phyloP scores from a whole-genome alignment of 2,113 vertebrate species.

The Gadus macrocephalus region DNA sequence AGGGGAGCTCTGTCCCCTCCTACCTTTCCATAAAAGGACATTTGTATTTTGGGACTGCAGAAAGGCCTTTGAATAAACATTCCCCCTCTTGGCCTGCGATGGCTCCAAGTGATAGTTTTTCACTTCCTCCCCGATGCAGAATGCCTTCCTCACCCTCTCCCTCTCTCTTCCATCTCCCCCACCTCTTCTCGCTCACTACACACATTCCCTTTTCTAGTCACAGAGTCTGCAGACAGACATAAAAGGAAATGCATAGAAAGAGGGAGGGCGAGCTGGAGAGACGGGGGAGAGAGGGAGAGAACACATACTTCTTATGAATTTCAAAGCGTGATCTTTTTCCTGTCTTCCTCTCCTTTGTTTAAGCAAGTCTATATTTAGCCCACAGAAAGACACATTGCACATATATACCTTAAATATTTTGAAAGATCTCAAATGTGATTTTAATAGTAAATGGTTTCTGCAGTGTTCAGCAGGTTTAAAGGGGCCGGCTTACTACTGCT shows the following conservation, averaged over 20 bases:
- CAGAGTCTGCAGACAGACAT: neutral
- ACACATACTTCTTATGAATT: neutral
- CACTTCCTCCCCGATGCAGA: neutral
- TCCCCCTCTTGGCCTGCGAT: neutral
- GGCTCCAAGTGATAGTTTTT: constrained; percentile 1
- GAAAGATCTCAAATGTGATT: too few relatives aligned
- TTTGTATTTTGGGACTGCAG: neutral
- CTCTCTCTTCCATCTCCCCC: neutral
- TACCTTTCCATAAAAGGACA: neutral
- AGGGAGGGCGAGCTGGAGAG: neutral
- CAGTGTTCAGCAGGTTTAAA: too few relatives aligned
- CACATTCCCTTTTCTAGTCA: neutral
- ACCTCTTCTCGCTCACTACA: neutral
- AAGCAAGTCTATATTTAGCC: constrained; percentile 60
- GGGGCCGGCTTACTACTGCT: too few relatives aligned
- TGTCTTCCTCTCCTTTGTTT: constrained; percentile 16
- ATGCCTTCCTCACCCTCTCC: neutral
- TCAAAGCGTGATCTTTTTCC: neutral
- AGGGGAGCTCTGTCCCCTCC: neutral
- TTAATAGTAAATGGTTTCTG: too few relatives aligned
- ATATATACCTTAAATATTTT: too few relatives aligned
- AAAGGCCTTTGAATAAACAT: neutral
- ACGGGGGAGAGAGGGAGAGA: neutral
- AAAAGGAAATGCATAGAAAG: neutral
- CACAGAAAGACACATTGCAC: constrained; percentile 11